Evolutionary conservation across 2,888 invertebrate species (phyloP).

Genomic region (Drosophila subquinaria): DNA sequence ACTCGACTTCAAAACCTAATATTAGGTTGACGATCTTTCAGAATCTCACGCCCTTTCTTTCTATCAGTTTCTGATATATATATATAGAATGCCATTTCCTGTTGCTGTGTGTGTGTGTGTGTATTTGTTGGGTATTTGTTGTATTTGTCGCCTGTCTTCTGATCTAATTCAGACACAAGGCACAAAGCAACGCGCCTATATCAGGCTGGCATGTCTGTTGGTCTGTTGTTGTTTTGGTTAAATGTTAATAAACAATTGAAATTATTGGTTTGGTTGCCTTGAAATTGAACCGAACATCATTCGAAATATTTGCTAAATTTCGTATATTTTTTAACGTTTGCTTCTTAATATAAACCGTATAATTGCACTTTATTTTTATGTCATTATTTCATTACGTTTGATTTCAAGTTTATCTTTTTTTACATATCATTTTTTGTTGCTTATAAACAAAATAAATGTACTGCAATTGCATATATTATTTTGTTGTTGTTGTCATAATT

Average conservation of each 20-base stretch:
- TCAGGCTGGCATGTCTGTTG: constrained; percentile 40
- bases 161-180: constrained; percentile 24
- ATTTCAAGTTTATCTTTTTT: constrained; percentile 39
- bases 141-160: constrained; percentile 29
- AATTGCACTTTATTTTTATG: constrained; percentile 75
- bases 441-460: constrained; percentile 60
- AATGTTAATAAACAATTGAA: constrained; percentile 39
- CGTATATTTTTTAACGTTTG: constrained; percentile 65
- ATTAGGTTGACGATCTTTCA: constrained; percentile 61
- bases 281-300: constrained; percentile 64
- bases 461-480: constrained; percentile 49
- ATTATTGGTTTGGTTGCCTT: constrained; percentile 55
- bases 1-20: constrained; percentile 64
- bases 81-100: constrained; percentile 31
- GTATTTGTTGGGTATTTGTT: constrained; percentile 18
- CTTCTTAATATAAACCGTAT: constrained; percentile 77
- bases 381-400: constrained; percentile 52
- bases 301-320: constrained; percentile 63
- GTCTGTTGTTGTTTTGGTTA: constrained; percentile 29
- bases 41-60: constrained; percentile 40
- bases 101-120: constrained; percentile 5
- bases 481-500: constrained; percentile 42
- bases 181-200: constrained; percentile 33
- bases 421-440: constrained; percentile 48
- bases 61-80: constrained; percentile 26